These are phyloP conservation scores for Himalopsyche tibetana DNA, from an alignment of 2,888 invertebrate species.

Conservation along the genomic window DNA sequence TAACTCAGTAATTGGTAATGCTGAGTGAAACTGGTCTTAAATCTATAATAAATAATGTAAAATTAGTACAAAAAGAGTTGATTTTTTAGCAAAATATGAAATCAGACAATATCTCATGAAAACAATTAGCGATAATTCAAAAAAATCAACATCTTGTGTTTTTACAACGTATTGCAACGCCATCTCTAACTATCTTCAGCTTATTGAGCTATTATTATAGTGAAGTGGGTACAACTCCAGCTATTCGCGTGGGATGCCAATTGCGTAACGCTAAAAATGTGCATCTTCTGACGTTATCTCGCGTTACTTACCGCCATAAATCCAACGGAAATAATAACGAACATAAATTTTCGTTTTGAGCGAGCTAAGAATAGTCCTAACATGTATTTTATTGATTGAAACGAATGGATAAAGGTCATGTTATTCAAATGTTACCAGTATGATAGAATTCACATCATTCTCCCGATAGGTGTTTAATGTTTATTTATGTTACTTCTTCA, in stretches of 20 bases:
- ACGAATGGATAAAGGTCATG: not conserved
- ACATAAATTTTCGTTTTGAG: constrained; percentile 13
- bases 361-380: not conserved
- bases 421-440: too few species aligned
- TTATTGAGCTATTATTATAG: constrained; percentile 21
- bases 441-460: too few species aligned
- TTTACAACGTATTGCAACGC: not conserved
- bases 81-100: too few species aligned
- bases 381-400: constrained; percentile 10
- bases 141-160: too few species aligned
- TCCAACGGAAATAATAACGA: constrained; percentile 28
- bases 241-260: not conserved
- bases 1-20: too few species aligned
- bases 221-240: constrained; percentile 23
- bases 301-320: constrained; percentile 37
- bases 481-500: too few species aligned
- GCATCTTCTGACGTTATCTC: constrained; percentile 42
- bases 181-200: not conserved
- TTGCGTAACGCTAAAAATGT: constrained; percentile 42
- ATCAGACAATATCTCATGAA: too few species aligned
- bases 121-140: too few species aligned
- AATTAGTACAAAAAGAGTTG: too few species aligned
- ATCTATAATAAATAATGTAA: too few species aligned
- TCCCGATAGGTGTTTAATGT: too few species aligned
- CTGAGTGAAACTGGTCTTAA: too few species aligned